These are phyloP conservation scores for Brachirus orientalis DNA, from an alignment of 2,113 vertebrate species.

Conservation along the genomic window DNA sequence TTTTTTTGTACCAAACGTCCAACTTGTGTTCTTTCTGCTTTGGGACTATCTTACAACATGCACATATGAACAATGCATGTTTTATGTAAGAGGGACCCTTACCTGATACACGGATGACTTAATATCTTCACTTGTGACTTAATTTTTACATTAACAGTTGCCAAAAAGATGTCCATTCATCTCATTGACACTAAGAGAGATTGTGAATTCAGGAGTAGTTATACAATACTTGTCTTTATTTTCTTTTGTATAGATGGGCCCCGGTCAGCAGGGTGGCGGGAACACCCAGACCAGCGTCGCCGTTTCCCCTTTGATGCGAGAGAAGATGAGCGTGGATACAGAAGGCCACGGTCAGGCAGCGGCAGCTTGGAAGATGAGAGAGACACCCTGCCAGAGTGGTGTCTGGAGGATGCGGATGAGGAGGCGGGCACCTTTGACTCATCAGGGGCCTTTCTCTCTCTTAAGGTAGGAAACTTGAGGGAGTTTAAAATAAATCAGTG, in stretches of 20 bases:
- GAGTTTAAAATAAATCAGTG: neutral
- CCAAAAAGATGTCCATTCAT: too few species aligned
- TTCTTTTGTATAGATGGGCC: constrained; percentile 80
- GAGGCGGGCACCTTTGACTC: constrained; percentile 99
- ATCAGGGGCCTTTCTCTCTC: constrained; percentile 94
- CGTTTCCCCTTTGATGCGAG: constrained; percentile 94
- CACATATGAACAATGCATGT: too few species aligned
- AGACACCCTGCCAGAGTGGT: constrained; percentile 97
- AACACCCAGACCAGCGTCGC: constrained; percentile 91
- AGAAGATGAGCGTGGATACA: constrained; percentile 93
- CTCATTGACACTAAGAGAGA: neutral
- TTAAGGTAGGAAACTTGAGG: constrained; percentile 90
- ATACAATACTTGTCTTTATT: neutral
- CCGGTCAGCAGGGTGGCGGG: constrained; percentile 93
- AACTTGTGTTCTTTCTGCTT: neutral
- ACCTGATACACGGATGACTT: neutral
- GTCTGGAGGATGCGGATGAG: constrained; percentile 96
- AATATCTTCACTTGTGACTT: neutral
- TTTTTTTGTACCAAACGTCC: neutral
- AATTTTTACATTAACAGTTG: neutral
- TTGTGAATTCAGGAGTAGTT: neutral
- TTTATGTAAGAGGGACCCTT: neutral
- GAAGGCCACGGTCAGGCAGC: constrained; percentile 91
- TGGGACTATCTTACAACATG: neutral
- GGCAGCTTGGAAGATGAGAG: constrained; percentile 95